These are phyloP conservation scores for Selene dorsalis DNA, from an alignment of 2,797 vertebrate species.

Conservation along the genomic window DNA sequence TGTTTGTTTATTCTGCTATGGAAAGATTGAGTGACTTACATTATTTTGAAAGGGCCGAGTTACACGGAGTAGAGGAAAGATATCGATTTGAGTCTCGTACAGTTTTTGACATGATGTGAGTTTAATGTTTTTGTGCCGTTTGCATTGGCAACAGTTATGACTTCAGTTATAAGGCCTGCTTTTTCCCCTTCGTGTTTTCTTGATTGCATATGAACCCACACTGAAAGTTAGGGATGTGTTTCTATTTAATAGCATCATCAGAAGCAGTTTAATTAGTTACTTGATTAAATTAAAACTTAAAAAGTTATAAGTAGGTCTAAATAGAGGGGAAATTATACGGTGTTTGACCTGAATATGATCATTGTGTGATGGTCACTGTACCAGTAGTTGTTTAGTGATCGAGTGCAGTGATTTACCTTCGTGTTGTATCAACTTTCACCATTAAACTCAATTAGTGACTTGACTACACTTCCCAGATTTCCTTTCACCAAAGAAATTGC, in stretches of 20 bases:
- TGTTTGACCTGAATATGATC: conserved; percentile 13
- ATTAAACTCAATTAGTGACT: conserved; percentile 6
- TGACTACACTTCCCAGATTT: background rate
- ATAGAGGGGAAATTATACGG: conserved; percentile 16
- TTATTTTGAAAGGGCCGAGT: conserved; percentile 64
- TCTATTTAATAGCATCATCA: background rate
- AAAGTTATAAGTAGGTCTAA: too few relatives aligned
- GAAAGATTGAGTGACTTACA: conserved; percentile 65
- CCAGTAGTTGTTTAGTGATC: background rate
- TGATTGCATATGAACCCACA: background rate
- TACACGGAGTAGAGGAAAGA: conserved; percentile 55
- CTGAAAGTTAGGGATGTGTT: conserved; percentile 15
- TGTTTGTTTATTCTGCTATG: conserved; percentile 70
- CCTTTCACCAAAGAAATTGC: background rate
- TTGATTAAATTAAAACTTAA: too few relatives aligned
- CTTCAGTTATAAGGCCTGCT: conserved; percentile 13
- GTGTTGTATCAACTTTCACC: background rate
- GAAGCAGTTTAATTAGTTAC: too few relatives aligned
- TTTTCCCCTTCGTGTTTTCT: conserved; percentile 14
- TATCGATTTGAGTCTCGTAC: conserved; percentile 27
- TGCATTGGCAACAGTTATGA: conserved; percentile 21
- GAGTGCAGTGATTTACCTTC: background rate
- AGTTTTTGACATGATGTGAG: conserved; percentile 27
- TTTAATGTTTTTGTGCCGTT: conserved; percentile 38
- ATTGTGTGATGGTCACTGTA: background rate